These are phyloP conservation scores for Meiosimyza platycephala DNA, from an alignment of 2,888 invertebrate species.

Conservation along the genomic window DNA sequence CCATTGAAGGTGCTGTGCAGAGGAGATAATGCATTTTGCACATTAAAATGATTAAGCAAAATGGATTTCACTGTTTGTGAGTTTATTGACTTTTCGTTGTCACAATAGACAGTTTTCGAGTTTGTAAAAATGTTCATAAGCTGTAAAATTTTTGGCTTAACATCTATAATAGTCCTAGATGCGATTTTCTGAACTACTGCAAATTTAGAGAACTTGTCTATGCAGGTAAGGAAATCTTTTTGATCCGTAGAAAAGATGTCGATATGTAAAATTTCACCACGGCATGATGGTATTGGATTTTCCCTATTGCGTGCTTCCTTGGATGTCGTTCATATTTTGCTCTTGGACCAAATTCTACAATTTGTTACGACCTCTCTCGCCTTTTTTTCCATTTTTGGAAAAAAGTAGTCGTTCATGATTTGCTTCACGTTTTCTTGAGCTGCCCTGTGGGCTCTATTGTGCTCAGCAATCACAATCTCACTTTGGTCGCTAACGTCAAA, in stretches of 20 bases:
- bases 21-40: too few relatives aligned
- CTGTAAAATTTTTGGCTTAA: too few relatives aligned
- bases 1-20: too few relatives aligned
- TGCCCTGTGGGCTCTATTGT: too few relatives aligned
- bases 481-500: neutral
- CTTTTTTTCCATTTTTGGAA: slow-evolving; percentile 21
- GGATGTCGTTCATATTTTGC: too few relatives aligned
- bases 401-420: slow-evolving; percentile 21
- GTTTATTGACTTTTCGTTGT: too few relatives aligned
- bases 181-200: too few relatives aligned
- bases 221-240: slow-evolving; percentile 35
- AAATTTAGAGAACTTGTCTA: slow-evolving; percentile 44
- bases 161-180: too few relatives aligned
- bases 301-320: neutral
- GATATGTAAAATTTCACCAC: slow-evolving; percentile 36
- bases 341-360: slow-evolving; percentile 3
- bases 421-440: slow-evolving; percentile 31
- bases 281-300: slow-evolving; percentile 40
- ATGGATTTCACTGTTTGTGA: too few relatives aligned
- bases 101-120: too few relatives aligned
- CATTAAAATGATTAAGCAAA: too few relatives aligned
- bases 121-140: too few relatives aligned
- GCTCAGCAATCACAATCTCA: neutral
- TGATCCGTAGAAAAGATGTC: slow-evolving; percentile 45
- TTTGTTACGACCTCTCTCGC: neutral